Base-by-base conservation (phyloP, 2,888 invertebrate genomes). In the Idaea aversata region DNA sequence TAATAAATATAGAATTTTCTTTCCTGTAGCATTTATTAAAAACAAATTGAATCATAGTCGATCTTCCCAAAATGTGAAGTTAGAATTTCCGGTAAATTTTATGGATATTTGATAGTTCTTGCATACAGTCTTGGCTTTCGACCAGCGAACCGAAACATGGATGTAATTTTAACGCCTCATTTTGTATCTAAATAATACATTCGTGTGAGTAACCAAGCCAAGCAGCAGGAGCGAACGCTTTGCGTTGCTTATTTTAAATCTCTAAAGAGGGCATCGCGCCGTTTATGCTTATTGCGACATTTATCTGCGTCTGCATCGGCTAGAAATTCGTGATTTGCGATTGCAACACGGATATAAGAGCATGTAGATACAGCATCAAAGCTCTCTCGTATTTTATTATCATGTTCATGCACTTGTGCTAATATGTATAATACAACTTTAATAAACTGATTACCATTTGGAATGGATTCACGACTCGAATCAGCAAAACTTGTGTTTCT, bases 141-240 rank as follows among this genome's bases (percentile, higher is more conserved):
- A 77, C 80, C 79, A 74, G 69, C 63, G 47, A 65, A 61, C 71
- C 57, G 71, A 71, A 76, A 78, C 72, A 70, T 75, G 66, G 68
- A 78, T 81, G 83, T 84, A 82, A 85, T 83, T 87, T 82, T 81
- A 85, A 78, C 77, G 71, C 77, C 75, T 77, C 78, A 77, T 64
- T 68, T 79, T 77, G 75, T 71, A 75, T 75, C 70, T 72, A 73
- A 80, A 81, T 76, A 70, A 76, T 78, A 79, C 79, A 81, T 78
- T 77, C 79, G 78, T 38, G 84, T 86, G 88, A 86, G 83, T 86
- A 86, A 87, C 81, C 83, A 73, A 72, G 13, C 13, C 47, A 47
- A 47, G 47, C 47, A 47, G 47, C 7, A 13, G 74, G 72, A 76
- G 75, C 79, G 80, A 81, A 80, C 83, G 76, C 70, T 77, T 76